A percentile compares a stretch with the other conserved stretches of the same genome.
These are phyloP conservation scores for Rhombomys opimus DNA, from an alignment of 2,113 vertebrate genomes.

Conservation along the genomic window DNA sequence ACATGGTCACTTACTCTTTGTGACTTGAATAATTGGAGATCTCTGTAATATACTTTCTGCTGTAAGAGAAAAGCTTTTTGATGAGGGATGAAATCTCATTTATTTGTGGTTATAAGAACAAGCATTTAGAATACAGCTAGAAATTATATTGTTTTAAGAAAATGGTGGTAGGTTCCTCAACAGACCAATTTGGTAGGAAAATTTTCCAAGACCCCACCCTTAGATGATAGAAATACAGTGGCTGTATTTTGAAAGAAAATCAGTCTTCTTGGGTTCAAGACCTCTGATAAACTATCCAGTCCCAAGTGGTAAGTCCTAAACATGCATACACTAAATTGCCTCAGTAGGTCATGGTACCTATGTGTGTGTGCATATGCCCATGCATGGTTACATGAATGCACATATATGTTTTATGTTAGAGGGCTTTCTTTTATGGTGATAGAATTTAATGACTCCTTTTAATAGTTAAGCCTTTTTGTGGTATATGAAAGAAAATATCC, in stretches of 20 bases:
- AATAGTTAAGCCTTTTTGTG: not conserved
- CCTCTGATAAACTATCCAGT: not conserved
- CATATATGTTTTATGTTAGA: not conserved
- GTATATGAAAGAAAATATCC: slow-evolving; percentile 31
- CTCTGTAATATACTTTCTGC: not conserved
- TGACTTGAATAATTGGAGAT: not conserved
- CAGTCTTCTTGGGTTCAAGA: not conserved
- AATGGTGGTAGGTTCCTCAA: not conserved
- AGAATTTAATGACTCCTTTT: not conserved
- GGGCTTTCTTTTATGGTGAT: not conserved
- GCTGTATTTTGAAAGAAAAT: not conserved
- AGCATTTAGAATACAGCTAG: not conserved
- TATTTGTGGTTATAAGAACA: not conserved
- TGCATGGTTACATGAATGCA: not conserved
- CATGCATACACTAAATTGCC: too few species aligned
- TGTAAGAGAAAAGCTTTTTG: not conserved
- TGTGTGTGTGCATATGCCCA: not conserved
- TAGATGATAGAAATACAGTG: not conserved
- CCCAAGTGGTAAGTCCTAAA: not conserved
- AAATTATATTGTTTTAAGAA: not conserved
- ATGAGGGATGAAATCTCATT: not conserved
- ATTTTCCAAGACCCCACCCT: not conserved
- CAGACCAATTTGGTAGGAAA: not conserved
- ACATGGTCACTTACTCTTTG: not conserved
- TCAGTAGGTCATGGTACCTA: not conserved